Evolutionary conservation across 2,113 vertebrate genomes (phyloP).

Genomic region (Microtus oregoni): DNA sequence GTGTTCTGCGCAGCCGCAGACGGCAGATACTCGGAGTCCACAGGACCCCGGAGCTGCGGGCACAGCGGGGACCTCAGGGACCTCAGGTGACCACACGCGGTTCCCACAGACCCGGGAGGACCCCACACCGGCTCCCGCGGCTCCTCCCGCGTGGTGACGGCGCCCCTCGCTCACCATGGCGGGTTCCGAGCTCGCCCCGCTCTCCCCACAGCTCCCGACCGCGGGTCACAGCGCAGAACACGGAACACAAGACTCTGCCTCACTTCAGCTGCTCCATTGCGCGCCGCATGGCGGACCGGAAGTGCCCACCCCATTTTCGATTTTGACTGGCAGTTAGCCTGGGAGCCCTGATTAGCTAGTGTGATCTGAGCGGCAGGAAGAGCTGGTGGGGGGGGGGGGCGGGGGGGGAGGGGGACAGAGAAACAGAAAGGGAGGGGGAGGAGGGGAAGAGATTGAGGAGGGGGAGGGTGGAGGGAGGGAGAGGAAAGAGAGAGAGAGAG

Average conservation of each 20-base stretch:
- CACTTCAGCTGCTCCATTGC: rapidly evolving
- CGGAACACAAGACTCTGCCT: background rate
- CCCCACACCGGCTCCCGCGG: background rate
- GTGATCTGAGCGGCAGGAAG: background rate
- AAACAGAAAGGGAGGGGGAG: too few relatives aligned
- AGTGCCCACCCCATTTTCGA: background rate
- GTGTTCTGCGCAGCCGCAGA: background rate
- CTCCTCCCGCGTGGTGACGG: background rate
- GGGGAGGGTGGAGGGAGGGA: too few relatives aligned
- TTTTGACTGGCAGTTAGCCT: background rate
- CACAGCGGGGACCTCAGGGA: background rate
- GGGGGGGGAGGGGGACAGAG: too few relatives aligned
- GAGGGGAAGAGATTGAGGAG: too few relatives aligned
- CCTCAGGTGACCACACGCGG: background rate
- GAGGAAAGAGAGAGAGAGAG: too few relatives aligned
- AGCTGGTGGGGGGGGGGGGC: too few relatives aligned
- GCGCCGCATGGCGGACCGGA: background rate
- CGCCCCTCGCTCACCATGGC: background rate
- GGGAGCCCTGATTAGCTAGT: background rate
- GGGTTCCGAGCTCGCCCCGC: background rate
- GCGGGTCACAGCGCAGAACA: background rate
- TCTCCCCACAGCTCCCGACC: background rate
- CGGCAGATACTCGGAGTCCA: background rate
- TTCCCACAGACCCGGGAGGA: background rate
- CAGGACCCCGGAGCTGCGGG: background rate